Percentiles rank a stretch among this genome's conserved stretches.
These are phyloP conservation scores for Lucilia cuprina DNA, from an alignment of 1,140 invertebrate genomes.

Conservation along the genomic window DNA sequence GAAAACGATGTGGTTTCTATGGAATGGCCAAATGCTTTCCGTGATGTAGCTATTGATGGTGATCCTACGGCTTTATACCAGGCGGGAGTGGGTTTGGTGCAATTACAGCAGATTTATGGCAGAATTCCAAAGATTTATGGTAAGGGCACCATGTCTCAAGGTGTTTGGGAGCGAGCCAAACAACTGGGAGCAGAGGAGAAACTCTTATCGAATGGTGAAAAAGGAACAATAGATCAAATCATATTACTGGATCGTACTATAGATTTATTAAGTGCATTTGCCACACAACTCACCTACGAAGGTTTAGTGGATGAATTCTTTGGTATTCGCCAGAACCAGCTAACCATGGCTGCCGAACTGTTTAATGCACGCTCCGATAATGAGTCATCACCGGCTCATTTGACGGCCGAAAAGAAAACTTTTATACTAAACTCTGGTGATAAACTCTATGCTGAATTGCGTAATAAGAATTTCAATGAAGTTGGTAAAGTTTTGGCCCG, in stretches of 20 bases:
- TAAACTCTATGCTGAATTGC: slow-evolving; percentile 85
- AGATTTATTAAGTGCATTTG: slow-evolving; percentile 90
- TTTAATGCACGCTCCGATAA: slow-evolving; percentile 71
- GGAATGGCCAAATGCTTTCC: slow-evolving; percentile 83
- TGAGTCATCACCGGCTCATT: slow-evolving; percentile 5
- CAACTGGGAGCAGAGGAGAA: slow-evolving; percentile 77
- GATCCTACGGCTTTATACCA: slow-evolving; percentile 88
- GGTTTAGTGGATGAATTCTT: slow-evolving; percentile 83
- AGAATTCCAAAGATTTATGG: slow-evolving; percentile 89
- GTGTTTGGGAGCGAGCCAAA: slow-evolving; percentile 87
- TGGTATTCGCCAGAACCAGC: slow-evolving; percentile 71
- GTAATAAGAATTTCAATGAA: slow-evolving; percentile 94
- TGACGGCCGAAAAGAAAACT: slow-evolving; percentile 75
- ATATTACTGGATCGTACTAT: slow-evolving; percentile 87
- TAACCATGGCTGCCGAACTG: slow-evolving; percentile 83
- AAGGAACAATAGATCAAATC: slow-evolving; percentile 82
- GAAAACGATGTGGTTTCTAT: slow-evolving; percentile 93
- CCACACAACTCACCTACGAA: slow-evolving; percentile 96
- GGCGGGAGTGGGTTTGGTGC: slow-evolving; percentile 86
- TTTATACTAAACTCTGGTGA: slow-evolving; percentile 91
- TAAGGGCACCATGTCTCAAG: slow-evolving; percentile 86
- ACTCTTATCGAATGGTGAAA: slow-evolving; percentile 61
- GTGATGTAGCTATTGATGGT: slow-evolving; percentile 85
- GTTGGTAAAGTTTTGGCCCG: slow-evolving; percentile 85
- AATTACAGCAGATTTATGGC: slow-evolving; percentile 87